Evolutionary conservation across 2,113 vertebrate genomes (phyloP).

Genomic region (Strix aluco): DNA sequence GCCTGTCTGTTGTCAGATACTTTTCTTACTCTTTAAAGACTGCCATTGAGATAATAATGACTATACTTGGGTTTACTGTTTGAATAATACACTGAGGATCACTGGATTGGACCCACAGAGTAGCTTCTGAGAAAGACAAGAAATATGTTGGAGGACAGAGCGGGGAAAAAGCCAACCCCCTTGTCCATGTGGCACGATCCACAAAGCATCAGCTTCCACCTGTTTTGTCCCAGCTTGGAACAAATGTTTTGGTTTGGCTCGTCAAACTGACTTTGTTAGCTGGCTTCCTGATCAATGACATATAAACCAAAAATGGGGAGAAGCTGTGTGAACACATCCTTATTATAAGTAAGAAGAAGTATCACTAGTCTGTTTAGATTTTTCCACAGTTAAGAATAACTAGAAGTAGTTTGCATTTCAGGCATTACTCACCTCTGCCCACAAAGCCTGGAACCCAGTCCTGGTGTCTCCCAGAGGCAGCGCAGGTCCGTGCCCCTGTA

Average conservation of each 20-base stretch:
- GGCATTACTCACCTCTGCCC: not conserved
- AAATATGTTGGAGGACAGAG: not conserved
- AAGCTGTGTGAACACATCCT: not conserved
- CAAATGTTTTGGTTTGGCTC: slow-evolving; percentile 1
- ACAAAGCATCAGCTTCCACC: not conserved
- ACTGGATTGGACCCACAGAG: not conserved
- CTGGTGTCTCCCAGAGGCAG: not conserved
- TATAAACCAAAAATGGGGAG: not conserved
- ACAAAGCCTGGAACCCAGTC: not conserved
- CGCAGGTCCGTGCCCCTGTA: not conserved
- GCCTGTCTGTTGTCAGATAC: not conserved
- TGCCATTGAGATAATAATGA: not conserved
- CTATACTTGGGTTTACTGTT: not conserved
- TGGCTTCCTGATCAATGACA: not conserved
- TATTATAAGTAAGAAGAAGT: not conserved
- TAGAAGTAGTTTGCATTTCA: slow-evolving; percentile 5
- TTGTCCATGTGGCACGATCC: not conserved
- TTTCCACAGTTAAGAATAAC: not conserved
- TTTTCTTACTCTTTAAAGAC: not conserved
- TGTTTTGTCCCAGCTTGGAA: not conserved
- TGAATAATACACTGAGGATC: not conserved
- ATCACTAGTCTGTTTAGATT: not conserved
- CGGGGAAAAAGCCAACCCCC: not conserved
- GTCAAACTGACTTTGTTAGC: not conserved
- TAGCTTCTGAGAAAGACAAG: slow-evolving; percentile 7